These are phyloP conservation scores for Caenorhabditis briggsae DNA, from an alignment of 1,140 invertebrate species.

Conservation along the genomic window DNA sequence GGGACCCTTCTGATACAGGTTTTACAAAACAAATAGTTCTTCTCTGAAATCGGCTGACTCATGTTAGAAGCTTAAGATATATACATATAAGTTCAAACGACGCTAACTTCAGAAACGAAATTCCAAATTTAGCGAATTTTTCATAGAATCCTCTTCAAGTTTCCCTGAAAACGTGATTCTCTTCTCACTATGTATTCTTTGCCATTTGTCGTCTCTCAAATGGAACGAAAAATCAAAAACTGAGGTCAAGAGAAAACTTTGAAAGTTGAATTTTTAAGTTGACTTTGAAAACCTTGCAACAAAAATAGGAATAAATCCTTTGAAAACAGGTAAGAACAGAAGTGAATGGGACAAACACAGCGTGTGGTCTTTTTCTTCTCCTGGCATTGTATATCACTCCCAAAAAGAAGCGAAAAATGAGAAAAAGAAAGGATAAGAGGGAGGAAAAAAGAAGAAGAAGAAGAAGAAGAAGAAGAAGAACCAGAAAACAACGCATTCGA, in stretches of 20 bases:
- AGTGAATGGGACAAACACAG: not conserved
- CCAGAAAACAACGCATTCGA: conserved; percentile 17
- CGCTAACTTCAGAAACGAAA: not conserved
- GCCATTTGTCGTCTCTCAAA: not conserved
- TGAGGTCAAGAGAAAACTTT: conserved; percentile 20
- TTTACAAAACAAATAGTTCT: no score
- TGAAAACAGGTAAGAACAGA: conserved; percentile 38
- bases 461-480: not conserved
- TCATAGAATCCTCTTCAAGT: not conserved
- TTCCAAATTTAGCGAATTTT: conserved; percentile 21
- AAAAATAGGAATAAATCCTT: not conserved
- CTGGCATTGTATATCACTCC: conserved; percentile 8
- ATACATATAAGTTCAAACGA: not conserved
- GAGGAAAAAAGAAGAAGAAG: not conserved
- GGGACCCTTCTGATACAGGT: no score
- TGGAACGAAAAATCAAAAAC: not conserved
- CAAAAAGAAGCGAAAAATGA: not conserved
- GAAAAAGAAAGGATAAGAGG: not conserved
- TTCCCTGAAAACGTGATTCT: not conserved
- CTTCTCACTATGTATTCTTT: not conserved
- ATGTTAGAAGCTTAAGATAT: not conserved
- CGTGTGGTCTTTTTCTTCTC: not conserved
- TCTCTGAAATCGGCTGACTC: not conserved
- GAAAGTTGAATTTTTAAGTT: not conserved
- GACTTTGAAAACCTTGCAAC: not conserved